Evolutionary conservation across 2,888 invertebrate species (phyloP).

Genomic region (Helicoverpa assulta): DNA sequence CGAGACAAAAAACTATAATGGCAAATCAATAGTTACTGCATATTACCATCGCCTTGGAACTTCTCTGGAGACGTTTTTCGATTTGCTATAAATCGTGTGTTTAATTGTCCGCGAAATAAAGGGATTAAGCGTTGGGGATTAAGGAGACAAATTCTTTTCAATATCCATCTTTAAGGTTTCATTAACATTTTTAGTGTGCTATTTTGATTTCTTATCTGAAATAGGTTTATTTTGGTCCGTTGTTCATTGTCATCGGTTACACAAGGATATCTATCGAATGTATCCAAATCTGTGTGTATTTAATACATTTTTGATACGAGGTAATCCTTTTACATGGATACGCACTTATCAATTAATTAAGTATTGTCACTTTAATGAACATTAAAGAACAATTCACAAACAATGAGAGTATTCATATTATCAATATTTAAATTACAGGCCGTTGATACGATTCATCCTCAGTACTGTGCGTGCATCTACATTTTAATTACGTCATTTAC

Average conservation of each 20-base stretch:
- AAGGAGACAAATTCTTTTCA: constrained; percentile 63
- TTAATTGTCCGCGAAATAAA: constrained; percentile 89
- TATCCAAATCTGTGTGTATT: constrained; percentile 24
- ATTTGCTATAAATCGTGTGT: constrained; percentile 87
- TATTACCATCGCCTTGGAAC: constrained; percentile 67
- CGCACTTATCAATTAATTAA: constrained; percentile 43
- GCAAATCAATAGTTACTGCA: constrained; percentile 74
- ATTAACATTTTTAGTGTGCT: constrained; percentile 20
- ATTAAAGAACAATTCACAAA: constrained; percentile 17
- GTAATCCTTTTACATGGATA: constrained; percentile 41
- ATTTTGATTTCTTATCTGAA: not conserved
- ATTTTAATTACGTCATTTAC: constrained; percentile 6
- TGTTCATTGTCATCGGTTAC: not conserved
- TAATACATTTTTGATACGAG: constrained; percentile 28
- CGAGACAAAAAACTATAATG: constrained; percentile 64
- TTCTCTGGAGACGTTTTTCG: constrained; percentile 75
- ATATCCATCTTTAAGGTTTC: constrained; percentile 46
- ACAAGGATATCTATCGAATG: not conserved
- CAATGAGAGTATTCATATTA: constrained; percentile 2
- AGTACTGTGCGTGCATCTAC: constrained; percentile 5
- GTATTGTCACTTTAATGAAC: constrained; percentile 36
- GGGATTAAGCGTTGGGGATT: constrained; percentile 83
- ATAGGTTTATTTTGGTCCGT: too few species aligned
- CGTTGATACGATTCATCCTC: constrained; percentile 13
- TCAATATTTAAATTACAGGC: constrained; percentile 7